These are phyloP conservation scores for Sebastes wilsoni DNA, from an alignment of 2,797 vertebrate species.

Conservation along the genomic window DNA sequence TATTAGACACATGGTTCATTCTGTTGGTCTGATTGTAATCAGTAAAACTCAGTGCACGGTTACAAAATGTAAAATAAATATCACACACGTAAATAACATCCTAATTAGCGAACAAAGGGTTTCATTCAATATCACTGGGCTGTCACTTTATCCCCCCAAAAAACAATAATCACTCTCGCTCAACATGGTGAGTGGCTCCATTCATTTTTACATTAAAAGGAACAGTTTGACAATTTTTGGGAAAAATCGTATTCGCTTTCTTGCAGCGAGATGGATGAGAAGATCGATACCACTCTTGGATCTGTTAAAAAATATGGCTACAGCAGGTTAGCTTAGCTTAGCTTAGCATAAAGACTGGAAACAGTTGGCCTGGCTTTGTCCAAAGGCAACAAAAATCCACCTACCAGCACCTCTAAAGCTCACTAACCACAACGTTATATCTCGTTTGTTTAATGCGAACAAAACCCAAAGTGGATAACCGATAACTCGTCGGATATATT, in stretches of 20 bases:
- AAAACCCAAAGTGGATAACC: not conserved
- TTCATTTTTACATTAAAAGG: slow-evolving; percentile 1
- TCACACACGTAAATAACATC: slow-evolving; percentile 13
- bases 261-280: not conserved
- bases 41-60: slow-evolving; percentile 54
- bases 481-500: not conserved
- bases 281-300: not conserved
- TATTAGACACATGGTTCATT: slow-evolving; percentile 1
- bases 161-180: not conserved
- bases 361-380: not conserved
- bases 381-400: not conserved
- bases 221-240: not conserved
- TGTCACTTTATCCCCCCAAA: not conserved
- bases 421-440: not conserved
- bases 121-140: slow-evolving; percentile 1
- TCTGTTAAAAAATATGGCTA: not conserved
- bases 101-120: not conserved
- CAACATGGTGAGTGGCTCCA: not conserved
- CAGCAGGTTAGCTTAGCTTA: not conserved
- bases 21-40: slow-evolving; percentile 22
- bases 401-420: not conserved
- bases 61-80: slow-evolving; percentile 63
- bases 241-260: not conserved
- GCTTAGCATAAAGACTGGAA: not conserved
- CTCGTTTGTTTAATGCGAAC: not conserved